phyloP scores from a whole-genome alignment of 2,797 vertebrate genomes.

The Cuculus canorus region DNA sequence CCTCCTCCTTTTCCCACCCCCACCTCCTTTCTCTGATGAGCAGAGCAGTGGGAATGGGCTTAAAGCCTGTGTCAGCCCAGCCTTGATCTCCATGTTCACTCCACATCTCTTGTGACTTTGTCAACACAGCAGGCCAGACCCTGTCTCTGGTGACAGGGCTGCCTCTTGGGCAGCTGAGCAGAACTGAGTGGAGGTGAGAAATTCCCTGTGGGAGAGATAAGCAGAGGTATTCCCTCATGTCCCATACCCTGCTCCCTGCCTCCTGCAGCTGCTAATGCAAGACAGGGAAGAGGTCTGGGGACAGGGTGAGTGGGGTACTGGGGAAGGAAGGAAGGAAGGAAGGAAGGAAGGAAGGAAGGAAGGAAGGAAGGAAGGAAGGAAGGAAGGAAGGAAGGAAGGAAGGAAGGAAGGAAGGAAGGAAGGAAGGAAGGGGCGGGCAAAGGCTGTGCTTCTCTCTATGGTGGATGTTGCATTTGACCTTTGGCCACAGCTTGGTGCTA shows the following conservation, averaged over 20 bases:
- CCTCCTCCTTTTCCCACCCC: neutral
- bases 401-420: no score
- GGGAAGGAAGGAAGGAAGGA: no score
- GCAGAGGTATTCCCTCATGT: neutral
- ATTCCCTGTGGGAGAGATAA: conserved; percentile 40
- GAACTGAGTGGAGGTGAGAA: conserved; percentile 37
- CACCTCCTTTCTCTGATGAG: neutral
- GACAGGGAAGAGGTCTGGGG: neutral
- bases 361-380: neutral
- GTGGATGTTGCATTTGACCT: neutral
- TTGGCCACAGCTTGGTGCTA: neutral
- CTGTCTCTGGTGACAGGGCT: neutral
- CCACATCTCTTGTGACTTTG: conserved; percentile 46
- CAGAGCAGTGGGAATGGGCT: conserved; percentile 3
- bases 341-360: neutral
- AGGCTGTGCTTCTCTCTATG: neutral
- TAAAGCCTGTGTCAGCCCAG: conserved; percentile 38
- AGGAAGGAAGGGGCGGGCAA: neutral
- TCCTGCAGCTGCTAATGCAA: neutral
- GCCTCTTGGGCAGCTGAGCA: conserved; percentile 7
- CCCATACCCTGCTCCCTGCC: neutral
- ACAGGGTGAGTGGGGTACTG: neutral
- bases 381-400: neutral
- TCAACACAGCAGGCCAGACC: neutral
- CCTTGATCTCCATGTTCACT: conserved; percentile 48